Base-by-base conservation (phyloP, 2,888 invertebrate genomes). In the Pachymerium ferrugineum region DNA sequence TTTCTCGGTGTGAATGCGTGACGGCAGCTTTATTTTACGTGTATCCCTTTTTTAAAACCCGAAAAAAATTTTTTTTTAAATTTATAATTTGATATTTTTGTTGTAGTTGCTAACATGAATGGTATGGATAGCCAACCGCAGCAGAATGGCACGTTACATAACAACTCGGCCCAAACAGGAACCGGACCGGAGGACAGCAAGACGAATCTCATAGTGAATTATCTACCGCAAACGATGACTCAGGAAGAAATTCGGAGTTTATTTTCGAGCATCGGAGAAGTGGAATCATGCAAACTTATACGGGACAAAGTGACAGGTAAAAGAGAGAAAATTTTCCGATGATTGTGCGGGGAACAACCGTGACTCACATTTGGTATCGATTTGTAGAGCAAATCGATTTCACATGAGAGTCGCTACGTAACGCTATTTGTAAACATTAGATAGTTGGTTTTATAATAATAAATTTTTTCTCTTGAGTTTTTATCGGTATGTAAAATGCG, bases 181-280 rank as follows among this genome's bases (percentile, higher is more conserved):
- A 91, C 91, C 81, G 72, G 72, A 30, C 89, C 90, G 81, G 92
- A 93, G 85, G 95, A 96, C 86, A 94, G 93, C 81, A 93, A 95
- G 87, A 99, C 98, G 80, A 99, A 99, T 86, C 89, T 99, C 79
- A 99, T 99, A 85, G 98, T 99, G 82, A 99, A 99, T 87, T 99
- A 99, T 85, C 88, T 99, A 85, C 99, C 99, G 77, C 99, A 99
- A 87, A 97, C 94, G 80, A 99, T 99, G 99, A 96, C 96, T 74
- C 98, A 99, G 85, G 98, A 98, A 85, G 98, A 98, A 85, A 98
- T 99, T 78, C 88, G 97, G 77, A 94, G 96, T 74, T 88, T 99
- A 74, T 99, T 99, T 86, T 94, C 96, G 74, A 95, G 94, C 83
- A 97, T 99, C 82, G 99, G 99, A 75, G 98, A 98, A 84, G 96